Percentiles rank a stretch among this genome's conserved stretches.
Conservation (phyloP, 2,888 invertebrate genomes). For the Hypercompe scribonia region DNA sequence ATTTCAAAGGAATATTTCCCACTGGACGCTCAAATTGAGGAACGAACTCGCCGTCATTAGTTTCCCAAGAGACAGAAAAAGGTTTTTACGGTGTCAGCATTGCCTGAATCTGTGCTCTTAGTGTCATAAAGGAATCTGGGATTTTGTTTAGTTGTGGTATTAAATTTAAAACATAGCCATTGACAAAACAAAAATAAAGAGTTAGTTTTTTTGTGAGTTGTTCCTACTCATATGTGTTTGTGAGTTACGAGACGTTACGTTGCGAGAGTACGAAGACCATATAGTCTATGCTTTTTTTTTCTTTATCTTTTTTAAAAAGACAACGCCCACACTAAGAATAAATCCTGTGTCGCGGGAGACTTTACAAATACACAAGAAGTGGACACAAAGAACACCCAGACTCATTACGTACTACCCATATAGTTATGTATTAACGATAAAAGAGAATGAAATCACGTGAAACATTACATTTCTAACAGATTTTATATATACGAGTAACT, state of each 20-base stretch:
- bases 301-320: no score
- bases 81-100: background rate
- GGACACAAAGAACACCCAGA: no score
- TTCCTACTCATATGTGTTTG: no score
- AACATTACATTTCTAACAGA: background rate
- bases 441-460: background rate
- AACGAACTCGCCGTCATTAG: conserved; percentile 1
- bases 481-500: background rate
- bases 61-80: conserved; percentile 4
- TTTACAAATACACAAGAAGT: no score
- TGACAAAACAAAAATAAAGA: background rate
- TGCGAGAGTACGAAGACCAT: no score
- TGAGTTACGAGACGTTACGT: no score
- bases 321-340: no score
- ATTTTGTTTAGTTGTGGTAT: background rate
- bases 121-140: background rate
- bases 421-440: background rate
- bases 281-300: no score
- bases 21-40: background rate
- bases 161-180: background rate
- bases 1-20: background rate
- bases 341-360: no score
- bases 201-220: background rate
- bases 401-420: background rate
- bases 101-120: background rate